These are phyloP conservation scores for Luperina testacea DNA, from an alignment of 2,888 invertebrate species.

Conservation along the genomic window DNA sequence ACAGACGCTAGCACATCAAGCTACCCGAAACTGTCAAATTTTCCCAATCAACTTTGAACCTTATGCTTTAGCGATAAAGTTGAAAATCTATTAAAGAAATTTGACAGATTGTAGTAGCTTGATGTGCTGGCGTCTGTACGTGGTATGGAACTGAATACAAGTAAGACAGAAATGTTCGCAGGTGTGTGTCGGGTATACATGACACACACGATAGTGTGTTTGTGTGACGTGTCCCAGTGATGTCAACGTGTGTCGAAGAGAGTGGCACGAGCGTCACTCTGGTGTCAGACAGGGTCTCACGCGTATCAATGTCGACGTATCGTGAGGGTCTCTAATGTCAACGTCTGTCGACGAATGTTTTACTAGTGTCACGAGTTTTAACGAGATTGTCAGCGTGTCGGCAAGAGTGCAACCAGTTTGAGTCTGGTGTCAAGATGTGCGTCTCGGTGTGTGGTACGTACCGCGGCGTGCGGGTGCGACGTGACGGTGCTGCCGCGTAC, in stretches of 20 bases:
- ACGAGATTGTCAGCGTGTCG: not conserved
- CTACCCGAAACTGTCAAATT: no score
- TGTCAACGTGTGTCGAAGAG: not conserved
- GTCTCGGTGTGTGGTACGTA: conserved; percentile 69
- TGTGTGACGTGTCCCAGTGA: not conserved
- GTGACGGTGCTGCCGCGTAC: conserved; percentile 95
- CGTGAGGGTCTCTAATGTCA: not conserved
- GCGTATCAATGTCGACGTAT: not conserved
- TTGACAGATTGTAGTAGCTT: no score
- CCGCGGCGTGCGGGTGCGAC: conserved; percentile 83
- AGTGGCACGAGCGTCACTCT: not conserved
- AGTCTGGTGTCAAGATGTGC: not conserved
- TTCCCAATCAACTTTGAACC: no score
- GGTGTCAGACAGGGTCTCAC: not conserved
- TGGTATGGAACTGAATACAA: not conserved
- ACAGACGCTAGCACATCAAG: no score
- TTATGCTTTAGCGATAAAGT: no score
- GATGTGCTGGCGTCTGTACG: no score
- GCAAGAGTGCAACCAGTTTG: not conserved
- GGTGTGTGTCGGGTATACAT: not conserved
- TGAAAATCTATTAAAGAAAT: no score
- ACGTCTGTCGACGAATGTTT: not conserved
- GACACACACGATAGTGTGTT: not conserved
- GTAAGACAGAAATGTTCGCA: not conserved
- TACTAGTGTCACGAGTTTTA: not conserved